phyloP scores from a whole-genome alignment of 2,797 vertebrate genomes.

The Poecilia picta region DNA sequence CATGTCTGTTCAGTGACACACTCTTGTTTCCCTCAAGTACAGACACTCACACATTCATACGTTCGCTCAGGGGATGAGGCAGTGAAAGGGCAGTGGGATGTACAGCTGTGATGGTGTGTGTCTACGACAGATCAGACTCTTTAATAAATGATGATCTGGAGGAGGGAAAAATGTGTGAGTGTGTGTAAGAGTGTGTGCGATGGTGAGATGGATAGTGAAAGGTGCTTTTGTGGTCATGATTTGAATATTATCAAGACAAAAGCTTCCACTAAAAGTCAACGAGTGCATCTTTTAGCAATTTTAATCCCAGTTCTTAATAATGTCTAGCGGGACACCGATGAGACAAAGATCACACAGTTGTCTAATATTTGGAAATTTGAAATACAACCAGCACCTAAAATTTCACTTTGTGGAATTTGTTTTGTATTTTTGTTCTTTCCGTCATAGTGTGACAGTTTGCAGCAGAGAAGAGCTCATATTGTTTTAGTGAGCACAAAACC shows the following conservation, averaged over 20 bases:
- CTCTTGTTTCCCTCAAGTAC: constrained; percentile 36
- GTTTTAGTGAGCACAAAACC: not conserved
- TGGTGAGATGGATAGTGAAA: constrained; percentile 32
- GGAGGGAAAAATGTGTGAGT: constrained; percentile 40
- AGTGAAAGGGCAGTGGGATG: constrained; percentile 76
- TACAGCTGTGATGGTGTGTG: constrained; percentile 76
- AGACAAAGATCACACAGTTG: constrained; percentile 2
- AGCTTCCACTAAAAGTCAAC: not conserved
- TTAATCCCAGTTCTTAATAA: not conserved
- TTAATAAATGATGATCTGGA: constrained; percentile 76
- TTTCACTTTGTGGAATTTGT: constrained; percentile 5
- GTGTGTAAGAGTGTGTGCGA: constrained; percentile 24
- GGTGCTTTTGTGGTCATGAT: constrained; percentile 37
- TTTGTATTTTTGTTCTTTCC: constrained; percentile 5
- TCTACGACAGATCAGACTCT: constrained; percentile 72
- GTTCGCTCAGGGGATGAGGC: constrained; percentile 57
- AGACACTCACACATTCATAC: constrained; percentile 40
- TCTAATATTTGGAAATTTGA: constrained; percentile 7
- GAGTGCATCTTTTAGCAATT: not conserved
- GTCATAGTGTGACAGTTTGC: not conserved
- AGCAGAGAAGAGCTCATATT: not conserved
- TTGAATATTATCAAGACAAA: constrained; percentile 17
- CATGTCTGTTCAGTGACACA: constrained; percentile 42
- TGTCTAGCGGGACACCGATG: not conserved
- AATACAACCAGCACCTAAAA: constrained; percentile 13